Percentiles rank a stretch among this genome's conserved stretches.
phyloP scores from a whole-genome alignment of 2,113 vertebrate species.

The Silurus glanis region DNA sequence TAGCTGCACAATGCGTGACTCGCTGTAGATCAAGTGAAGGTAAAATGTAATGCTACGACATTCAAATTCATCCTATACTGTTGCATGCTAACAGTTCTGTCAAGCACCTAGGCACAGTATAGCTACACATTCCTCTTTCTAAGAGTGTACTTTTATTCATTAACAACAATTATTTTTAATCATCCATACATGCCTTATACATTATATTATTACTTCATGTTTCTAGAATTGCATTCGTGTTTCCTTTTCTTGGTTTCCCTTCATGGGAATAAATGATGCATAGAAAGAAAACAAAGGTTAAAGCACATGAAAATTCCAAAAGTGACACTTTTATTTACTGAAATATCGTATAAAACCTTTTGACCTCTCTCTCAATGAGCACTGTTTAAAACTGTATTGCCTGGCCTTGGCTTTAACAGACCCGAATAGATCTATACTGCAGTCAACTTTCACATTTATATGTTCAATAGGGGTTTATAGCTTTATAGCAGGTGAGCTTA shows the following conservation, averaged over 20 bases:
- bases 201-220: background rate
- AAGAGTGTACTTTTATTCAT: background rate
- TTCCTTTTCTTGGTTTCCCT: background rate
- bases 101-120: background rate
- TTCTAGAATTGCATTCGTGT: background rate
- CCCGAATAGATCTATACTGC: background rate
- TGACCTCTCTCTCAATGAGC: background rate
- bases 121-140: background rate
- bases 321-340: background rate
- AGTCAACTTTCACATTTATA: too few relatives aligned
- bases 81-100: background rate
- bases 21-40: too few relatives aligned
- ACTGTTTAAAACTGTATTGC: background rate
- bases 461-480: too few relatives aligned
- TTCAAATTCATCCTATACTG: too few relatives aligned
- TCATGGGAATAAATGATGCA: background rate
- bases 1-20: too few relatives aligned
- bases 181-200: background rate
- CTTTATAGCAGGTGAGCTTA: too few relatives aligned
- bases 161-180: background rate
- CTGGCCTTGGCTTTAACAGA: background rate
- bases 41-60: too few relatives aligned
- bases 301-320: background rate
- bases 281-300: background rate
- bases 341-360: background rate